These are phyloP conservation scores for Sycophila sp. DNA, from an alignment of 1,140 invertebrate species.

Conservation along the genomic window DNA sequence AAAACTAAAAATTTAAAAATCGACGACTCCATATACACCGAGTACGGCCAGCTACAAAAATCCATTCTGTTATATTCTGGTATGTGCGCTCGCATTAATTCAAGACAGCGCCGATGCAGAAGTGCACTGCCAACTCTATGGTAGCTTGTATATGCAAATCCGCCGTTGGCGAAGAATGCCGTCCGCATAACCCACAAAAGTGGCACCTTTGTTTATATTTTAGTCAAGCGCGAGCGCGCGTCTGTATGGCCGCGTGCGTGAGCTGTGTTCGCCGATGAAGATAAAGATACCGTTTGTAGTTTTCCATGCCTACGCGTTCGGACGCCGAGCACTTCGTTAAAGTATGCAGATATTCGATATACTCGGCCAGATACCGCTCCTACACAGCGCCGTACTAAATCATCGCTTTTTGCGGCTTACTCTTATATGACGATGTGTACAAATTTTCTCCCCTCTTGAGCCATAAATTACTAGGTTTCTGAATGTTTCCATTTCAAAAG, in stretches of 20 bases:
- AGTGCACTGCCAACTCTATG: constrained; percentile 6
- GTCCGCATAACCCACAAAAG: background rate
- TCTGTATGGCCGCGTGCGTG: background rate
- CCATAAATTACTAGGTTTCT: too few species aligned
- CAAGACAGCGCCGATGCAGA: too few species aligned
- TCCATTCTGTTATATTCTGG: too few species aligned
- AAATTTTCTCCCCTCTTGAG: too few species aligned
- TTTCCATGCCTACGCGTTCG: background rate
- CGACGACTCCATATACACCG: too few species aligned
- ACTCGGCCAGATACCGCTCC: background rate
- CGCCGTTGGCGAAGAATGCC: constrained; percentile 1
- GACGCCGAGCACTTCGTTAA: background rate
- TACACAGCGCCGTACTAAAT: too few species aligned
- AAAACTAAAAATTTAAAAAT: too few species aligned
- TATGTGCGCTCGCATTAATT: too few species aligned
- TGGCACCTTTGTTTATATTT: background rate
- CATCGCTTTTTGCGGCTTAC: too few species aligned
- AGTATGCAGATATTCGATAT: background rate
- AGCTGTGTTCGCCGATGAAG: background rate
- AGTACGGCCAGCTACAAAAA: too few species aligned
- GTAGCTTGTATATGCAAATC: constrained; percentile 8
- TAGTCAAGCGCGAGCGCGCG: background rate
- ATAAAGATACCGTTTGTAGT: constrained; percentile 8
- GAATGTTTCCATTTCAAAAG: too few species aligned
- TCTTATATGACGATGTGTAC: too few species aligned